phyloP scores from a whole-genome alignment of 2,113 vertebrate species.

The Platycercus adscitus region DNA sequence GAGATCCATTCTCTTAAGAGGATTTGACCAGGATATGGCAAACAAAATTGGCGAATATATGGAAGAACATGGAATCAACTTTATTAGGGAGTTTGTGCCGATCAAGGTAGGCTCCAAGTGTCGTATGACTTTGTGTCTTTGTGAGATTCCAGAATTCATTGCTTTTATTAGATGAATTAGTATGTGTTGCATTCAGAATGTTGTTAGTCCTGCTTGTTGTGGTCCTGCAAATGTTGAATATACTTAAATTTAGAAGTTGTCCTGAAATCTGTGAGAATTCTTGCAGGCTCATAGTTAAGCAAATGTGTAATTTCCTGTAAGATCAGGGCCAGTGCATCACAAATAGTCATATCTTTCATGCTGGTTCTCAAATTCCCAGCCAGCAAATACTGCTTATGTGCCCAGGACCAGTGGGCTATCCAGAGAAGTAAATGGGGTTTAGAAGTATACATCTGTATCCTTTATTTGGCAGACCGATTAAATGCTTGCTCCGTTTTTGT shows the following conservation, averaged over 20 bases:
- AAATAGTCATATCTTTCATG: background rate
- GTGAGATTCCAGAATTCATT: background rate
- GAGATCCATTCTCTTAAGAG: conserved; percentile 81
- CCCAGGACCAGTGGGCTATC: background rate
- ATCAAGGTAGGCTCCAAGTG: conserved; percentile 73
- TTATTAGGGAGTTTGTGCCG: conserved; percentile 78
- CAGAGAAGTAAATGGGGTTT: background rate
- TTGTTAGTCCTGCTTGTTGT: background rate
- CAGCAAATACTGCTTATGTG: background rate
- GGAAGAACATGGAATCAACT: conserved; percentile 80
- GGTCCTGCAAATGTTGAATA: background rate
- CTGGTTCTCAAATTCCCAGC: background rate
- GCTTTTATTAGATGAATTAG: background rate
- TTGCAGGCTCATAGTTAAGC: background rate
- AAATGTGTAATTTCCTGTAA: background rate
- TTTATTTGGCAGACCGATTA: background rate
- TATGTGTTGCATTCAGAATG: background rate
- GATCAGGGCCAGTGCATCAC: background rate
- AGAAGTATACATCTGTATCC: background rate
- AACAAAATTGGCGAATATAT: conserved; percentile 83
- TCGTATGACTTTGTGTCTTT: background rate
- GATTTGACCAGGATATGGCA: conserved; percentile 85
- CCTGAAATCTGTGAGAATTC: background rate
- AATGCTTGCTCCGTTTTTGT: background rate
- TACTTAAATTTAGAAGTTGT: background rate